Evolutionary conservation across 2,797 vertebrate species (phyloP).

Genomic region (Gambelia wislizenii): DNA sequence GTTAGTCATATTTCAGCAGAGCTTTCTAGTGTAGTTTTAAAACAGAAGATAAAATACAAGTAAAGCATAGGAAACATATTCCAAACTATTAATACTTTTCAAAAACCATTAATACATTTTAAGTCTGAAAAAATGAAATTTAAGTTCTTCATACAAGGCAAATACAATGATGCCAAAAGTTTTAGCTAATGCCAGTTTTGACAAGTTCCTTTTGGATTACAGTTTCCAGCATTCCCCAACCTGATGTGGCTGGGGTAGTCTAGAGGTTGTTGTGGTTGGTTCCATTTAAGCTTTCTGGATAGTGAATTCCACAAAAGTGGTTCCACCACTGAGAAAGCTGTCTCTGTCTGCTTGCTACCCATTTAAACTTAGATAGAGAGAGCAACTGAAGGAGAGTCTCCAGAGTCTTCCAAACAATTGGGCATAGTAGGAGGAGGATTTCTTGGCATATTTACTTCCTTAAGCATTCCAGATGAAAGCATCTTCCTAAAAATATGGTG

Average conservation of each 20-base stretch:
- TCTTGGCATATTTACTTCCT: not conserved
- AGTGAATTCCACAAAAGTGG: not conserved
- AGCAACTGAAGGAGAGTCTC: not conserved
- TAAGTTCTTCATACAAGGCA: not conserved
- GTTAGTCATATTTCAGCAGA: not conserved
- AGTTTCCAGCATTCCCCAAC: too few species aligned
- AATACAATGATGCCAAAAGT: not conserved
- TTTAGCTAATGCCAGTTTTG: too few species aligned
- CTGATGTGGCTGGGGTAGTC: too few species aligned
- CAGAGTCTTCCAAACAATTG: not conserved
- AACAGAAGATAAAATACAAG: not conserved
- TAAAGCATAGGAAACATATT: not conserved
- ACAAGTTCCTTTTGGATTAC: too few species aligned
- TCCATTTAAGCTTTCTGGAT: not conserved
- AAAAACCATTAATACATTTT: not conserved
- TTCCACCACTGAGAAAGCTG: not conserved
- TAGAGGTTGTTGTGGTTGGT: too few species aligned
- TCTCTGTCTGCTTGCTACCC: not conserved
- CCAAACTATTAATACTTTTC: not conserved
- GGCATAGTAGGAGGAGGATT: not conserved
- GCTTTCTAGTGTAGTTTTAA: not conserved
- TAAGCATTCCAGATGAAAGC: not conserved
- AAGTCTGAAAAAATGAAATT: not conserved
- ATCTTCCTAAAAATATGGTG: not conserved
- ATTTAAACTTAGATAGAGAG: not conserved